These are phyloP conservation scores for Drosophila santomea DNA, from an alignment of 1,140 invertebrate species.

Conservation along the genomic window DNA sequence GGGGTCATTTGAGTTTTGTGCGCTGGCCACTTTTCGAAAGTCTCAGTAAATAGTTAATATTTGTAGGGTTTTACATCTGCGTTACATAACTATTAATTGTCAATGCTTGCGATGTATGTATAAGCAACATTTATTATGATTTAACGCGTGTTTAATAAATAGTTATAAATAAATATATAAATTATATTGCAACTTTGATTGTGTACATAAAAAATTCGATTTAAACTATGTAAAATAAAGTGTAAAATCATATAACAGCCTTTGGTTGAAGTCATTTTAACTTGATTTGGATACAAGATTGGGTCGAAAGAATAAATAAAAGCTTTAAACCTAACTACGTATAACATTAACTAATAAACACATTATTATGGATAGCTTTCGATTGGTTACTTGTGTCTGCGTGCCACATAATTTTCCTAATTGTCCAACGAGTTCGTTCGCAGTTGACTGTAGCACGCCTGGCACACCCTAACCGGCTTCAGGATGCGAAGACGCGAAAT, in stretches of 20 bases:
- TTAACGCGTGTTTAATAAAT: conserved; percentile 62
- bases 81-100: conserved; percentile 64
- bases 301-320: conserved; percentile 40
- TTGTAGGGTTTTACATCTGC: conserved; percentile 42
- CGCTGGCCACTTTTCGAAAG: conserved; percentile 33
- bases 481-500: conserved; percentile 95
- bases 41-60: conserved; percentile 37
- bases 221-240: conserved; percentile 40
- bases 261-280: conserved; percentile 67
- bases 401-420: conserved; percentile 34
- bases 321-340: conserved; percentile 26
- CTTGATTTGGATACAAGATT: conserved; percentile 58
- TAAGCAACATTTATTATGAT: conserved; percentile 56
- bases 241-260: conserved; percentile 79
- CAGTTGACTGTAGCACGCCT: conserved; percentile 89
- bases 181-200: conserved; percentile 69
- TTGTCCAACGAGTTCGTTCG: conserved; percentile 74
- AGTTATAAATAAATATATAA: conserved; percentile 59
- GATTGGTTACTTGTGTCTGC: background rate
- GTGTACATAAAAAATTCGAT: conserved; percentile 48
- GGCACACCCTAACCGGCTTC: conserved; percentile 96
- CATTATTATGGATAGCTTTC: conserved; percentile 33
- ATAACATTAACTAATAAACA: conserved; percentile 37
- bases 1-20: conserved; percentile 55
- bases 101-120: conserved; percentile 46